Evolutionary conservation across 92 coral and sea anemone species (phyloP).

Genomic region (Heteractis magnifica): DNA sequence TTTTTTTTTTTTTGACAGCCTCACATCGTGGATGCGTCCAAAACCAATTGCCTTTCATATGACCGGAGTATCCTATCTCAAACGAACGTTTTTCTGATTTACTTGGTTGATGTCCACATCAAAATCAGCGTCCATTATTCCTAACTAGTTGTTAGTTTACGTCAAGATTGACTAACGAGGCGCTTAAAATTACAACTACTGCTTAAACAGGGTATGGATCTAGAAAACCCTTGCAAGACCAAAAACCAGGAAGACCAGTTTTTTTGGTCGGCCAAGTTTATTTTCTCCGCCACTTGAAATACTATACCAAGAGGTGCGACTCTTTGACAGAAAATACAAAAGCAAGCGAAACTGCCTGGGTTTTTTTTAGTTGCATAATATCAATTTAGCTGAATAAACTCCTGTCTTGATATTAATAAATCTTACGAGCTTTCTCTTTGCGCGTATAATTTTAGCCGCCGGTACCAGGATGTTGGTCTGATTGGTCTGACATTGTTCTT

Average conservation of each 20-base stretch:
- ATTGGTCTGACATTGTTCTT: not conserved
- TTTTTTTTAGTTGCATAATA: not conserved
- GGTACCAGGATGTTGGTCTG: not conserved
- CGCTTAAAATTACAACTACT: not conserved
- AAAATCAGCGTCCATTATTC: not conserved
- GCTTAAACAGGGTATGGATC: not conserved
- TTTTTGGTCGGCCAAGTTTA: not conserved
- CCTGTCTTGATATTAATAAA: not conserved
- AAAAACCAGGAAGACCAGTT: not conserved
- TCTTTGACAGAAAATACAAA: not conserved
- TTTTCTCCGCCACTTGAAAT: not conserved
- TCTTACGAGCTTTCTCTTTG: not conserved
- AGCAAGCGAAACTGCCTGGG: not conserved
- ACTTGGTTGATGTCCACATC: too few species aligned
- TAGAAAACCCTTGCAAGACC: not conserved
- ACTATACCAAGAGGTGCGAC: not conserved
- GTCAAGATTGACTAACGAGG: not conserved
- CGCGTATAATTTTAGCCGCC: not conserved
- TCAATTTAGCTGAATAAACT: constrained; percentile 5
- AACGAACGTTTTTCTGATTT: too few species aligned
- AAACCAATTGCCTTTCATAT: too few species aligned
- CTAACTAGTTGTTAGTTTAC: not conserved
- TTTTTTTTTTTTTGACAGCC: too few species aligned
- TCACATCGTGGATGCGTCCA: too few species aligned
- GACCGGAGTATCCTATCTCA: too few species aligned